Percentiles rank a stretch among this genome's conserved stretches.
phyloP scores from a whole-genome alignment of 2,113 vertebrate species.

The Ctenodactylus gundi region DNA sequence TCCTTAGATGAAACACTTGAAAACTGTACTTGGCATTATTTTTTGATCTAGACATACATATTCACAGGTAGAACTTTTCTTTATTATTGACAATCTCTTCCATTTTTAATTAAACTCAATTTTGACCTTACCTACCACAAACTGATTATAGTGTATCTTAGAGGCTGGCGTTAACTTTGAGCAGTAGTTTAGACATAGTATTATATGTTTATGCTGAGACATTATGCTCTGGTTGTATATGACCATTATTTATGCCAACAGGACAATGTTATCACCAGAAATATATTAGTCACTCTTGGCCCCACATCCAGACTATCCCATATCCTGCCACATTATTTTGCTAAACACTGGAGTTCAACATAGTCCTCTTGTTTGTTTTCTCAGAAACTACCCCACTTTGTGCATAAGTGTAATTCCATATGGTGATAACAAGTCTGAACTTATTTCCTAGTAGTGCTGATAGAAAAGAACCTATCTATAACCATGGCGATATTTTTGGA shows the following conservation, averaged over 20 bases:
- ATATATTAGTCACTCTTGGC: background rate
- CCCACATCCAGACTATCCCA: background rate
- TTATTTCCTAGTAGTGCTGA: background rate
- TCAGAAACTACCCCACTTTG: background rate
- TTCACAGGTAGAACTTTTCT: background rate
- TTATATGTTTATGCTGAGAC: background rate
- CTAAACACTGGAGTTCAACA: background rate
- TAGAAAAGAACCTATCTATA: background rate
- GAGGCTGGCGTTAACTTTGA: background rate
- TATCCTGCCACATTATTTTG: background rate
- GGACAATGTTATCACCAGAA: background rate
- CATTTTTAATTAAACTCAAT: background rate
- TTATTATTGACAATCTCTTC: background rate
- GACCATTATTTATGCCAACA: background rate
- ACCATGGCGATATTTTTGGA: background rate
- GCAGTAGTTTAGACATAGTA: background rate
- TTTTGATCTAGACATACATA: background rate
- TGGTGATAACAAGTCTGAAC: background rate
- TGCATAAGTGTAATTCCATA: background rate
- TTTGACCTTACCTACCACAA: background rate
- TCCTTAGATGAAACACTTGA: background rate
- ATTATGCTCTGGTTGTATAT: background rate
- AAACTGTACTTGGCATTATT: background rate
- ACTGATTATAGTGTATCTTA: background rate
- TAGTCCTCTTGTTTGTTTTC: background rate